phyloP scores from a whole-genome alignment of 2,888 invertebrate genomes.

The Thalpophila matura region DNA sequence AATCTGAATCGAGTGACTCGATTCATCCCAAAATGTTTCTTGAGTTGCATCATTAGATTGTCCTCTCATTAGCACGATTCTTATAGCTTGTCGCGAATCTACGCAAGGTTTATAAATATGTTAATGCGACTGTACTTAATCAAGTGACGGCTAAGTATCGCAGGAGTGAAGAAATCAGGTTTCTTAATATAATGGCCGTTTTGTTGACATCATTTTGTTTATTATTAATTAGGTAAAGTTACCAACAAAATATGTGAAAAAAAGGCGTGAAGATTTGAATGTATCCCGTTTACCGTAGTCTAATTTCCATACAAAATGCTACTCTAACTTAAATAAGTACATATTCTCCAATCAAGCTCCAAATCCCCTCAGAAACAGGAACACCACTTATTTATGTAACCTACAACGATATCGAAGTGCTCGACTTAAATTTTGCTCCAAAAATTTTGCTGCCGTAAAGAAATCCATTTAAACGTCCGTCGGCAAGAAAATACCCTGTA shows the following conservation, averaged over 20 bases:
- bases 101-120: slow-evolving; percentile 38
- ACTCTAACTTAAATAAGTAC: slow-evolving; percentile 19
- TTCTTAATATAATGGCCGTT: background rate
- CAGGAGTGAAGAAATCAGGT: slow-evolving; percentile 24
- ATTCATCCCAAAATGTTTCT: too few relatives aligned
- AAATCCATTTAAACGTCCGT: slow-evolving; percentile 59
- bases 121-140: slow-evolving; percentile 31
- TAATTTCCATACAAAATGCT: background rate
- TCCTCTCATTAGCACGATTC: slow-evolving; percentile 27
- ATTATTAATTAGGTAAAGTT: slow-evolving; percentile 1
- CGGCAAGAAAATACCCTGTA: slow-evolving; percentile 57
- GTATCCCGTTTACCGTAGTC: too few relatives aligned
- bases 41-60: too few relatives aligned
- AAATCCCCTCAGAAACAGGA: slow-evolving; percentile 23
- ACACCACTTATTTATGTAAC: slow-evolving; percentile 38
- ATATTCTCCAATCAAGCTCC: slow-evolving; percentile 17
- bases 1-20: too few relatives aligned
- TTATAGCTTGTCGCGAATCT: slow-evolving; percentile 24
- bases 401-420: slow-evolving; percentile 33
- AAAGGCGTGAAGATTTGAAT: background rate
- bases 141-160: slow-evolving; percentile 2
- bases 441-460: slow-evolving; percentile 56
- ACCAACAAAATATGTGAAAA: too few relatives aligned
- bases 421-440: slow-evolving; percentile 61
- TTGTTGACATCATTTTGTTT: slow-evolving; percentile 1